Evolutionary conservation across 2,113 vertebrate species (phyloP).

Genomic region (Lamprotornis superbus): DNA sequence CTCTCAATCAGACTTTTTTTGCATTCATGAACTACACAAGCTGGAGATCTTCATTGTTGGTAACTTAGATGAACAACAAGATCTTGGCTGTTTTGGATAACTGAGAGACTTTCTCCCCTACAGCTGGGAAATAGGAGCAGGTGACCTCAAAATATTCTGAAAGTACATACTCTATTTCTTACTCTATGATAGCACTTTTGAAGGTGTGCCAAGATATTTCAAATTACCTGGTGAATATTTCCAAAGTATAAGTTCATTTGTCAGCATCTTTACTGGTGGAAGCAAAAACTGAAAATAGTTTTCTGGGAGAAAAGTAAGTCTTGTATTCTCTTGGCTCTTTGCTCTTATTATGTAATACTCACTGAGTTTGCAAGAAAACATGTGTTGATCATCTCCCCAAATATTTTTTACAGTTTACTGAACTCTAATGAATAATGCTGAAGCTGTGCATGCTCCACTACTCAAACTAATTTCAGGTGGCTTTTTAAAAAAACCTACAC

Average conservation of each 20-base stretch:
- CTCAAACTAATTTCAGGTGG: background rate
- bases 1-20: background rate
- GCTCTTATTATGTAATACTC: background rate
- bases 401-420: background rate
- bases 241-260: background rate
- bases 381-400: background rate
- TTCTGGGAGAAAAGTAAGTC: background rate
- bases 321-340: background rate
- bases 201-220: background rate
- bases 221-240: background rate
- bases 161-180: background rate
- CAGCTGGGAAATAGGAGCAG: background rate
- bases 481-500: background rate
- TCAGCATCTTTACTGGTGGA: background rate
- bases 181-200: background rate
- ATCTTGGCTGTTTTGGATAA: background rate
- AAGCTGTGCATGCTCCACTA: background rate
- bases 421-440: background rate
- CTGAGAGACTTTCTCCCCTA: background rate
- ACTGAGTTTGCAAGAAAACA: background rate
- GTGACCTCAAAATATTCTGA: background rate
- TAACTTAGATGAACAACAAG: background rate
- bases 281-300: background rate
- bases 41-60: background rate
- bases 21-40: background rate